Base-by-base conservation (phyloP, 2,797 vertebrate species). In the Ficedula albicollis region DNA sequence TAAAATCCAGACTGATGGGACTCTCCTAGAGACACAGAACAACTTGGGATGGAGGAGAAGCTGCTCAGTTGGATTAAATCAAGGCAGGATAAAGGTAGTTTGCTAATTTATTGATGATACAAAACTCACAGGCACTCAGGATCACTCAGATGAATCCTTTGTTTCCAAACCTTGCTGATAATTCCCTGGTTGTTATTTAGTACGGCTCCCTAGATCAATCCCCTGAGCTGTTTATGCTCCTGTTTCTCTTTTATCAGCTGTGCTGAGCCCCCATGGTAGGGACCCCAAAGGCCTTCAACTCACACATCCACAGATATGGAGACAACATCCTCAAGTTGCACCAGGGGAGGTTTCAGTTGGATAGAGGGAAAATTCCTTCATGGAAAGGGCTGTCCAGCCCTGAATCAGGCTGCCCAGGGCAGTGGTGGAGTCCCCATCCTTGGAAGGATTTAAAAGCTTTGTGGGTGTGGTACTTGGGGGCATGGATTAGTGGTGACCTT, bases 1-100 rank as follows among this genome's bases (percentile, higher is more conserved):
- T 2, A 10, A 44, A 36, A 26, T 4, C n/a, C 16, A 55, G 72
- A 39, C 23, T 1, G 4, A 27, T 8, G 27, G 3, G 3, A 3
- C 19, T 60, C 3, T 15, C 81, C 88, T 5, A 9, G 34, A 62
- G 43, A 38, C 15, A 1, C 1, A 6, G 7, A 32, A 3, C 11
- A 27, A 13, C 15, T 39, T 34, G 54, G 36, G 12, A 5, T 38
- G 44, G 43, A 72, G 44, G 23, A 58, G 49, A 82, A 82, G 30
- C 30, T 68, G 49, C 60, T 23, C 34, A 2, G 16, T 3, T 82
- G 54, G 60, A 7, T 70, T 48, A 39, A 83, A 80, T 46, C 38
- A 48, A 43, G 32, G 1, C 68, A 34, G 34, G 58, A 27, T 79
- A 39, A 46, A 46, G 22, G 46, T 46, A 23, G 22, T 46, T 23